phyloP scores from a whole-genome alignment of 2,888 invertebrate genomes.

The Abrostola triplasia region DNA sequence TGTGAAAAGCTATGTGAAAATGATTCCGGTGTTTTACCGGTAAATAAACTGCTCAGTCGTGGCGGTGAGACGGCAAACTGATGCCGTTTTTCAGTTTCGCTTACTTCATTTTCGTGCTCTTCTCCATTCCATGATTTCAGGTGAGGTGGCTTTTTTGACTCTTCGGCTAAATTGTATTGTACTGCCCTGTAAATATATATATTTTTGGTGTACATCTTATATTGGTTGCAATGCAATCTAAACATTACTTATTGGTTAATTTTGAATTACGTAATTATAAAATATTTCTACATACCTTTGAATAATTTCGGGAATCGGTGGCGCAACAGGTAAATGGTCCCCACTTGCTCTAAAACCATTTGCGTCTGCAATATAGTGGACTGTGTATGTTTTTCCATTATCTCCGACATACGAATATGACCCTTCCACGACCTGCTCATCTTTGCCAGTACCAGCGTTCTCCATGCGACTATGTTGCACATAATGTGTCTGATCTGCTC shows the following conservation, averaged over 20 bases:
- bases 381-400: conserved; percentile 89
- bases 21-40: conserved; percentile 84
- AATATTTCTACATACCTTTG: conserved; percentile 78
- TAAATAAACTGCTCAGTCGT: conserved; percentile 72
- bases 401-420: conserved; percentile 90
- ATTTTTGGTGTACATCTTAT: not conserved
- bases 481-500: conserved; percentile 87
- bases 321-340: conserved; percentile 93
- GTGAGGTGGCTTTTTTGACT: conserved; percentile 80
- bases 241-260: not conserved
- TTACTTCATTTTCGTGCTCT: conserved; percentile 69
- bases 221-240: not conserved
- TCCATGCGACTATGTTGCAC: conserved; percentile 88
- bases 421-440: conserved; percentile 89
- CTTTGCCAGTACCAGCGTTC: conserved; percentile 87
- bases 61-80: conserved; percentile 63
- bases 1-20: conserved; percentile 80
- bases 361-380: conserved; percentile 92
- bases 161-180: conserved; percentile 85
- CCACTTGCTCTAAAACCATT: conserved; percentile 93
- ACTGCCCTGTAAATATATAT: conserved; percentile 71
- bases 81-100: conserved; percentile 66
- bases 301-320: conserved; percentile 92
- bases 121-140: conserved; percentile 76
- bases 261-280: conserved; percentile 1